These are phyloP conservation scores for Trichacis sp. DNA, from an alignment of 2,888 invertebrate genomes.

Conservation along the genomic window DNA sequence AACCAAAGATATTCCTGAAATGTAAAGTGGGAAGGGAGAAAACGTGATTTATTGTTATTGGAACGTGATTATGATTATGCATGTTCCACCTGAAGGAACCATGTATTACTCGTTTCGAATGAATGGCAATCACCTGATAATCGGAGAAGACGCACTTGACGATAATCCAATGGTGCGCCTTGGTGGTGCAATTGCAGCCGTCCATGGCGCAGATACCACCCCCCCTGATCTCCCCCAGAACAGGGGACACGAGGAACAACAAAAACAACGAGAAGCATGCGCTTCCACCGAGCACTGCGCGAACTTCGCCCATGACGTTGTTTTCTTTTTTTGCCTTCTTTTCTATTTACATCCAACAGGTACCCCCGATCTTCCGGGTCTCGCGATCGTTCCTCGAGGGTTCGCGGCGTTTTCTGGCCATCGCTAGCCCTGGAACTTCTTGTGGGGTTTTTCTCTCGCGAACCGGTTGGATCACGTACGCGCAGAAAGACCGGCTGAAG, in stretches of 20 bases:
- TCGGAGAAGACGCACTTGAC: constrained; percentile 76
- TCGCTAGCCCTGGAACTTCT: constrained; percentile 22
- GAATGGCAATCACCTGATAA: constrained; percentile 72
- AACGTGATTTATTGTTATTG: too few species aligned
- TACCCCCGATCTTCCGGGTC: background rate
- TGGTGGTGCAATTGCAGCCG: constrained; percentile 74
- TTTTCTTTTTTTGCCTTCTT: too few species aligned
- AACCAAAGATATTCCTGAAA: too few species aligned
- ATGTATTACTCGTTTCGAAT: too few species aligned
- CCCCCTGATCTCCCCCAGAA: constrained; percentile 46
- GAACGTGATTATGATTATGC: too few species aligned
- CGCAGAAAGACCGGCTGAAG: constrained; percentile 58
- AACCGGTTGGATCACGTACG: constrained; percentile 49
- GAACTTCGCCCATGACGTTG: constrained; percentile 52
- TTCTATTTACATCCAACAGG: constrained; percentile 29
- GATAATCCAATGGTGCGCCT: constrained; percentile 74
- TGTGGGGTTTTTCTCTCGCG: constrained; percentile 25
- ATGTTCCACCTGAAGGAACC: too few species aligned
- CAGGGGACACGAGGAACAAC: constrained; percentile 43
- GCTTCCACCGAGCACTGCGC: constrained; percentile 41
- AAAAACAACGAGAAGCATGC: constrained; percentile 51
- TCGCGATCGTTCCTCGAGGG: background rate
- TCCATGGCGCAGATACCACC: constrained; percentile 72
- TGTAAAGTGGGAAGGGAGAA: too few species aligned
- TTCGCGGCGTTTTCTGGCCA: constrained; percentile 5